A percentile compares a stretch with the other conserved stretches of the same genome.
Conservation (phyloP, 1,140 invertebrate species). For the Drosophila albomicans region DNA sequence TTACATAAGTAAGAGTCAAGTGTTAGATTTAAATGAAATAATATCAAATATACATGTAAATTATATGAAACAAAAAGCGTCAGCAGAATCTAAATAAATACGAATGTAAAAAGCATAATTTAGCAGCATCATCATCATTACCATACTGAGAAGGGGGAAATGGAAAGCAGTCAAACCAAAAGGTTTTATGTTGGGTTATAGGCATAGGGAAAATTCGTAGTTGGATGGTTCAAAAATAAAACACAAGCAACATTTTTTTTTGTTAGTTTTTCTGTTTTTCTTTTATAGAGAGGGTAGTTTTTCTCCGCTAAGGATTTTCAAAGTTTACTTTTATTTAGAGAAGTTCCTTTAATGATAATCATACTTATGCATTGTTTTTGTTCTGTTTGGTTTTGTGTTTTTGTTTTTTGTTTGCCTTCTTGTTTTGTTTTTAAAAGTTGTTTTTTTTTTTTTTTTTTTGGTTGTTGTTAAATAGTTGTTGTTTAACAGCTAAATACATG, state of each 20-base stretch:
- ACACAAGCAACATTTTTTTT: constrained; percentile 71
- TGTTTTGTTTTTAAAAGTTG: constrained; percentile 45
- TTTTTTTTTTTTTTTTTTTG: constrained; percentile 41
- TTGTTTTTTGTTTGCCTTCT: constrained; percentile 58
- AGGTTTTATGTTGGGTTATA: neutral
- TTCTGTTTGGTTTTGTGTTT: constrained; percentile 33
- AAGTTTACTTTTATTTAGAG: constrained; percentile 83
- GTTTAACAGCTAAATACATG: constrained; percentile 79
- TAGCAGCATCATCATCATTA: constrained; percentile 38
- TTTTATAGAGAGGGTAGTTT: constrained; percentile 79
- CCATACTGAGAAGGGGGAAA: constrained; percentile 14
- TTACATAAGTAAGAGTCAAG: neutral
- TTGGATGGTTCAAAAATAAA: constrained; percentile 65
- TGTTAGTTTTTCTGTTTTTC: constrained; percentile 53
- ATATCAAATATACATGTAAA: constrained; percentile 12
- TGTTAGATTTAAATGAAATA: neutral
- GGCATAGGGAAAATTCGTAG: constrained; percentile 21
- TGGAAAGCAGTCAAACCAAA: constrained; percentile 28
- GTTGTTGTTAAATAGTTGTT: constrained; percentile 56
- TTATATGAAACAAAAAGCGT: constrained; percentile 26
- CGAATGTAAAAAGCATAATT: constrained; percentile 16
- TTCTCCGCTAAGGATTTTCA: constrained; percentile 83
- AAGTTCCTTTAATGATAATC: constrained; percentile 83
- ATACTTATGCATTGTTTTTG: constrained; percentile 70
- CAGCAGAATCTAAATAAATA: constrained; percentile 20